phyloP scores from a whole-genome alignment of 2,888 invertebrate genomes.

The Himalopsyche kuldschensis region DNA sequence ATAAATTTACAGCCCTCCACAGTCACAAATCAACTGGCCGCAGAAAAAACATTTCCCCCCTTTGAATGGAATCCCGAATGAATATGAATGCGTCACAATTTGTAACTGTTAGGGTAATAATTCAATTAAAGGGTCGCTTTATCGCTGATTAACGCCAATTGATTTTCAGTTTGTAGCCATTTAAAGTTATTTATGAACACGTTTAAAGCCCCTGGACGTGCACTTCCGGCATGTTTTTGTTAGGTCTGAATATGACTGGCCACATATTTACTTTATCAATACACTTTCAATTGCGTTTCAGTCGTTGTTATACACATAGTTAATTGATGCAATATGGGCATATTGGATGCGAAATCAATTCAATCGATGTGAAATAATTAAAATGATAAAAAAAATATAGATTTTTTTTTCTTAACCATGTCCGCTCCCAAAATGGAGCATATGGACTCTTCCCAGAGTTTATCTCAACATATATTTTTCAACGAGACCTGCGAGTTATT shows the following conservation, averaged over 20 bases:
- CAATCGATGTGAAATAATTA: too few relatives aligned
- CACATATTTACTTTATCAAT: background rate
- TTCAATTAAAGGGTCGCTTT: background rate
- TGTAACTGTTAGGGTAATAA: background rate
- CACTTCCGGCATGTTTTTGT: background rate
- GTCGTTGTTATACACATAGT: too few relatives aligned
- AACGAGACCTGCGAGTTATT: too few relatives aligned
- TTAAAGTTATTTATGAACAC: background rate
- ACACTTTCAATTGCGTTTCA: background rate
- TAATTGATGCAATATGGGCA: too few relatives aligned
- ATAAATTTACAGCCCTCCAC: background rate
- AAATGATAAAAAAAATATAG: too few relatives aligned
- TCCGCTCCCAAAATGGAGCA: too few relatives aligned
- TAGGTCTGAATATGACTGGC: background rate
- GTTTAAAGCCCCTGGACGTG: background rate
- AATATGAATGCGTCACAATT: constrained; percentile 4
- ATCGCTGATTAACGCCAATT: constrained; percentile 13
- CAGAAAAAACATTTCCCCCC: constrained; percentile 4
- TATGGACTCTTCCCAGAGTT: too few relatives aligned
- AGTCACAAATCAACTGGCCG: constrained; percentile 2
- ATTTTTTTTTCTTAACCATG: too few relatives aligned
- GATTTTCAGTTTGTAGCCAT: background rate
- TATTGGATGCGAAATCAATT: too few relatives aligned
- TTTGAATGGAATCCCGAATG: background rate
- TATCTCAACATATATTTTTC: too few relatives aligned